Conservation (phyloP, 2,888 invertebrate species). For the Callosobruchus maculatus region DNA sequence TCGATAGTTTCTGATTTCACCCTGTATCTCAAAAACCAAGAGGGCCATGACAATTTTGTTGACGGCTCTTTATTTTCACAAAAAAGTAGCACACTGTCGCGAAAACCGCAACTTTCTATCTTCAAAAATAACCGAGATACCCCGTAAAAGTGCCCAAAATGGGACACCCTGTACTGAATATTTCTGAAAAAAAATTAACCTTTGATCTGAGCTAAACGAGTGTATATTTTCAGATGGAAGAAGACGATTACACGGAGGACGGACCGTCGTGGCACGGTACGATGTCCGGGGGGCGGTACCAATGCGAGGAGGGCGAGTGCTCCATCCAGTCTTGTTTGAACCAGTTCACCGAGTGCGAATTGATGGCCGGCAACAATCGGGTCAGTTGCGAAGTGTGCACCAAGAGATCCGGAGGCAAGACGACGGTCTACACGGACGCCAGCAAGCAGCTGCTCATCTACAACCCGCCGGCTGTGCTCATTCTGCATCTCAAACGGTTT, state of each 20-base stretch:
- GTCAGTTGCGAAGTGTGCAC: conserved; percentile 90
- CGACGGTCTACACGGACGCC: conserved; percentile 73
- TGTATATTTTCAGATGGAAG: conserved; percentile 48
- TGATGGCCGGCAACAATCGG: conserved; percentile 88
- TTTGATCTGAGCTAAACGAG: too few relatives aligned
- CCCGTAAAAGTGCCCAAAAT: too few relatives aligned
- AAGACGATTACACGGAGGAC: conserved; percentile 37
- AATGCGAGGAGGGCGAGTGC: conserved; percentile 74
- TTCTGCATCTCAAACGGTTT: conserved; percentile 93
- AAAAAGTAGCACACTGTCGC: too few relatives aligned
- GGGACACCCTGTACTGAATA: too few relatives aligned
- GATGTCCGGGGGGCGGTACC: conserved; percentile 62
- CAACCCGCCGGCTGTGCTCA: conserved; percentile 88
- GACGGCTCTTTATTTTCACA: too few relatives aligned
- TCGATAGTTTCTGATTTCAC: too few relatives aligned
- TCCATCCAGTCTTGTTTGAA: conserved; percentile 86
- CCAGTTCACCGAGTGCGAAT: conserved; percentile 87
- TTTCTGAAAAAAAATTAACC: too few relatives aligned
- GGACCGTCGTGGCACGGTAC: conserved; percentile 38
- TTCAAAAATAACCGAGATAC: too few relatives aligned
- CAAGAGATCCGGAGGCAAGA: conserved; percentile 64
- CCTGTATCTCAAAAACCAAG: too few relatives aligned
- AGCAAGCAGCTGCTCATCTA: conserved; percentile 84
- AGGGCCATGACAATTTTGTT: too few relatives aligned
- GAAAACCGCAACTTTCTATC: too few relatives aligned